Evolutionary conservation across 2,797 vertebrate species (phyloP).

Genomic region (Phalanger gymnotis): DNA sequence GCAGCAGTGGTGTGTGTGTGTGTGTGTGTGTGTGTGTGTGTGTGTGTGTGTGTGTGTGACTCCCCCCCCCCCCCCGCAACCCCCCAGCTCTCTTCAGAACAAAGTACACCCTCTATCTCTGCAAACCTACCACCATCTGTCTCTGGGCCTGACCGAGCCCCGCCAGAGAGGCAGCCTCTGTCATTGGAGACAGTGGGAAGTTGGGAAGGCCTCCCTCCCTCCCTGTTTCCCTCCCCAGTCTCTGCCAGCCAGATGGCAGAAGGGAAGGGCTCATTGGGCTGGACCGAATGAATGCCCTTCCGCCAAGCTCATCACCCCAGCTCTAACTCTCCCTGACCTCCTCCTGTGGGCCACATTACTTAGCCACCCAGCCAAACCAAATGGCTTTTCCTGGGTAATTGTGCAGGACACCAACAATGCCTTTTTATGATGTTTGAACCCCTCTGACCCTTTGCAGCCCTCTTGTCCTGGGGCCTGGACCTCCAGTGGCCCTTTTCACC

Average conservation of each 20-base stretch:
- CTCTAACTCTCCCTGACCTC: slow-evolving; percentile 63
- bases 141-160: slow-evolving; percentile 83
- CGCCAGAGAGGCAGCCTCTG: neutral
- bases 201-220: slow-evolving; percentile 21
- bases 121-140: slow-evolving; percentile 90
- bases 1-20: neutral
- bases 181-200: slow-evolving; percentile 54
- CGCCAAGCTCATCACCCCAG: slow-evolving; percentile 35
- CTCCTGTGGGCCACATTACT: slow-evolving; percentile 69
- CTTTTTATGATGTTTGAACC: slow-evolving; percentile 87
- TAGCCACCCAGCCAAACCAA: slow-evolving; percentile 78
- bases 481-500: slow-evolving; percentile 52
- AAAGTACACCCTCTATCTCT: slow-evolving; percentile 83
- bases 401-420: slow-evolving; percentile 82
- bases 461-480: slow-evolving; percentile 78
- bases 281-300: slow-evolving; percentile 47
- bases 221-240: slow-evolving; percentile 44
- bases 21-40: neutral
- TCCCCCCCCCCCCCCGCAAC: neutral
- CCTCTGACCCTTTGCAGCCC: slow-evolving; percentile 81
- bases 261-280: slow-evolving; percentile 50
- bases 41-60: neutral
- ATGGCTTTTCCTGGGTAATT: slow-evolving; percentile 79
- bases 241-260: slow-evolving; percentile 74
- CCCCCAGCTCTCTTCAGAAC: slow-evolving; percentile 66